phyloP scores from a whole-genome alignment of 2,113 vertebrate species.

The Passer domesticus region DNA sequence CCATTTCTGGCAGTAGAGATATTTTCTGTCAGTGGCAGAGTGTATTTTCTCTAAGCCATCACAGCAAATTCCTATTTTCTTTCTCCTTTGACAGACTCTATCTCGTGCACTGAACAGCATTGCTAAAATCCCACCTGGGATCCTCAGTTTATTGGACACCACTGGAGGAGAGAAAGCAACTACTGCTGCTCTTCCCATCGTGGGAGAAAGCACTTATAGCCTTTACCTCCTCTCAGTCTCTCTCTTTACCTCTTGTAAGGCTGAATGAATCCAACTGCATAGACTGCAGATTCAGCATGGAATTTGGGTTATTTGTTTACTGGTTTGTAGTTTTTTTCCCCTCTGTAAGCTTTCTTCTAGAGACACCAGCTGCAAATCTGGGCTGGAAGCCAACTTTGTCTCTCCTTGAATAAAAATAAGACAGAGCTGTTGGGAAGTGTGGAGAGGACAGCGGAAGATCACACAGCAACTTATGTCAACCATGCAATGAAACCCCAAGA shows the following conservation, averaged over 20 bases:
- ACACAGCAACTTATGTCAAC: not conserved
- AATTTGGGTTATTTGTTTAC: constrained; percentile 25
- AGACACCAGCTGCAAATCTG: constrained; percentile 57
- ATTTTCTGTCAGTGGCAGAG: not conserved
- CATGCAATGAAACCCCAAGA: rapidly evolving
- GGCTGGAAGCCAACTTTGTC: constrained; percentile 10
- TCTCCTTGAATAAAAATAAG: constrained; percentile 46
- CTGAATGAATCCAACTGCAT: not conserved
- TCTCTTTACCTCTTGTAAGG: not conserved
- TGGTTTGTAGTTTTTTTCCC: not conserved
- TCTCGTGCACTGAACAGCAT: not conserved
- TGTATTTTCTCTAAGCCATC: not conserved
- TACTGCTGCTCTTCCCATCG: not conserved
- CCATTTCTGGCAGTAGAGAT: not conserved
- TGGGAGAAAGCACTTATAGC: not conserved
- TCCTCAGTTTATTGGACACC: not conserved
- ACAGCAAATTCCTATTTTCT: not conserved
- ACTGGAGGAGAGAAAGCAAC: not conserved
- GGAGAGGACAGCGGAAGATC: not conserved
- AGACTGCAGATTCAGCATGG: not conserved
- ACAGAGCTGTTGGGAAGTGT: not conserved
- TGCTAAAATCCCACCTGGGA: not conserved
- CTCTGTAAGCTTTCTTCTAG: constrained; percentile 42
- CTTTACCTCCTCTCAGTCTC: not conserved
- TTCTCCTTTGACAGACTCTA: not conserved